Evolutionary conservation across 92 coral and sea anemone species (phyloP).

Genomic region (Montipora capitata): DNA sequence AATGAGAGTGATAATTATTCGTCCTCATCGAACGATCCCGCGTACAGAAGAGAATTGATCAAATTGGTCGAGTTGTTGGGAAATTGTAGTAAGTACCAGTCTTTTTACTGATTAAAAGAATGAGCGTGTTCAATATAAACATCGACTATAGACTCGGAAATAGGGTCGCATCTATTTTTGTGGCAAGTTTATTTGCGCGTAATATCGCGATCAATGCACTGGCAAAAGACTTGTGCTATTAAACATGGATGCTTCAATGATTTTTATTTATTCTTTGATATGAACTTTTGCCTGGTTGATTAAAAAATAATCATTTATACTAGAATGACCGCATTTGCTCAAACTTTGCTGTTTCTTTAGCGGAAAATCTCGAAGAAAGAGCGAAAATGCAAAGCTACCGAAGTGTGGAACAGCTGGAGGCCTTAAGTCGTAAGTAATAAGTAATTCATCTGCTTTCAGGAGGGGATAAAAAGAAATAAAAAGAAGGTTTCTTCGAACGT

Average conservation of each 20-base stretch:
- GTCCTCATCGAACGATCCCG: not conserved
- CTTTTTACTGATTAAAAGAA: not conserved
- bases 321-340: not conserved
- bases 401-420: constrained; percentile 77
- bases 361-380: constrained; percentile 21
- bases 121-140: not conserved
- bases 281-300: too few species aligned
- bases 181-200: constrained; percentile 1
- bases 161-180: not conserved
- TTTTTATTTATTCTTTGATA: not conserved
- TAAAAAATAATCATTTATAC: too few species aligned
- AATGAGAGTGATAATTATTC: not conserved
- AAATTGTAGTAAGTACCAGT: not conserved
- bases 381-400: constrained; percentile 66
- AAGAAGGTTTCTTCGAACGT: not conserved
- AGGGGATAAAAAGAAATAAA: not conserved
- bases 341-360: not conserved
- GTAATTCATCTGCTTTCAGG: not conserved
- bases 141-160: not conserved
- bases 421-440: constrained; percentile 70
- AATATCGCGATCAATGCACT: constrained; percentile 17
- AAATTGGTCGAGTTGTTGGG: not conserved
- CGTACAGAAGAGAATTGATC: not conserved
- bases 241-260: not conserved
- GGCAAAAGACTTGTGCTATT: not conserved